Evolutionary conservation across 1,140 invertebrate genomes (phyloP).

Genomic region (Drosophila saltans): DNA sequence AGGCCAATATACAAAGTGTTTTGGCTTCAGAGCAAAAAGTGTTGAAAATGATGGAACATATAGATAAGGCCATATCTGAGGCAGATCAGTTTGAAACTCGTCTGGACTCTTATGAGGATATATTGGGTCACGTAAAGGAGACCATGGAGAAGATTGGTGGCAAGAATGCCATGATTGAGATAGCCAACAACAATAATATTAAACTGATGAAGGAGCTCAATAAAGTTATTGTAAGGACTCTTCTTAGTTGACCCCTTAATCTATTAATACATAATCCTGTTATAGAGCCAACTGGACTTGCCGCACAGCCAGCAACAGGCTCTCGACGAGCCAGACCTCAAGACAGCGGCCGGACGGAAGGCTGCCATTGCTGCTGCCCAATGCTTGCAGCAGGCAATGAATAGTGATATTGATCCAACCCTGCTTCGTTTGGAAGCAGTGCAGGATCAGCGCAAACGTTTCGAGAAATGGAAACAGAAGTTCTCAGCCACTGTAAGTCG

Average conservation of each 20-base stretch:
- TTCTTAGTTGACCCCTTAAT: background rate
- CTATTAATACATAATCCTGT: background rate
- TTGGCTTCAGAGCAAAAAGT: slow-evolving; percentile 91
- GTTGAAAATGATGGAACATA: slow-evolving; percentile 91
- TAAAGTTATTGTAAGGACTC: slow-evolving; percentile 88
- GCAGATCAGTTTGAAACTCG: slow-evolving; percentile 90
- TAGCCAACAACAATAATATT: slow-evolving; percentile 93
- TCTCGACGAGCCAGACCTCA: slow-evolving; percentile 90
- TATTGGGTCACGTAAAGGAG: slow-evolving; percentile 91
- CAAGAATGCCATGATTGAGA: slow-evolving; percentile 94
- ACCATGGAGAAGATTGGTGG: slow-evolving; percentile 96
- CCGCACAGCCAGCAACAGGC: slow-evolving; percentile 88
- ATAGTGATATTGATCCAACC: slow-evolving; percentile 87
- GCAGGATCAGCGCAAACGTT: slow-evolving; percentile 93
- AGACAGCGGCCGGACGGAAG: slow-evolving; percentile 88
- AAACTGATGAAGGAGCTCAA: slow-evolving; percentile 91
- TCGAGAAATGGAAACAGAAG: slow-evolving; percentile 92
- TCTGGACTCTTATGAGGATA: slow-evolving; percentile 90
- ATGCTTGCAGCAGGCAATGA: slow-evolving; percentile 91
- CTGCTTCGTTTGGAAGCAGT: slow-evolving; percentile 90
- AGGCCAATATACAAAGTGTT: slow-evolving; percentile 93
- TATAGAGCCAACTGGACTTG: slow-evolving; percentile 89
- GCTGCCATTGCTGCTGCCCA: slow-evolving; percentile 91
- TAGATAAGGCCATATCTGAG: slow-evolving; percentile 91
- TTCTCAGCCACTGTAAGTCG: slow-evolving; percentile 92